Evolutionary conservation across 2,888 invertebrate species (phyloP), one percentile per base, ranked within the genome.

Genomic region (Drosophila peninsularis): DNA sequence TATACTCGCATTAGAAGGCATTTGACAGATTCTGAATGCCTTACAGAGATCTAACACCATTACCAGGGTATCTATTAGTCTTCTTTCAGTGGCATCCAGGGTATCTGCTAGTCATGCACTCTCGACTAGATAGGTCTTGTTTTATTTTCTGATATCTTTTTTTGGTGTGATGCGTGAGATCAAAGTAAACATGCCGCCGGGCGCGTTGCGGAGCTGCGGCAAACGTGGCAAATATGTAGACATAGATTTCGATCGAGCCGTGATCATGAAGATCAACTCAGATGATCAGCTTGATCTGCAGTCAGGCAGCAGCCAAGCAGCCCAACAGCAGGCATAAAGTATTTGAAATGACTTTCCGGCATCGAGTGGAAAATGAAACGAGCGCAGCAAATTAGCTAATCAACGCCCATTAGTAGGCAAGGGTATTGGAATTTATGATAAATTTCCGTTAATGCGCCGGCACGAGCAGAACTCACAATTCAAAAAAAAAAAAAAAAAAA

Each of bases 321-420:
- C 78, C 10, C 53, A 19, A 30, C 24, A 41, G 44, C 58, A 44
- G 63, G 66, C 73, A 73, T 80, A 66, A 82, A 74, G 67, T 78
- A 81, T 78, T 72, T 78, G 84, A 81, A 83, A 77, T 78, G 82
- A 78, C 85, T 81, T 83, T 80, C 81, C 80, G 78, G 80, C 70
- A 63, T 62, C 64, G 69, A 72, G 80, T 75, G 73, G 85, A 74
- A 83, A 90, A 86, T 69, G 67, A 88, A 85, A 90, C 84, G 90
- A 85, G 85, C 85, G 85, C 81, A 88, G 75, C 85, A 85, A 90
- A 85, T 85, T 89, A 90, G 84, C 85, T 90, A 85, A 85, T 85
- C 85, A 85, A 85, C 85, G 85, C 90, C 89, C 89, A 85, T 90
- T 90, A 90, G 88, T 75, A 80, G 73, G 65, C 80, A 65, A 88